Conservation (phyloP, 2,797 vertebrate species). For the Lepilemur septentrionalis region DNA sequence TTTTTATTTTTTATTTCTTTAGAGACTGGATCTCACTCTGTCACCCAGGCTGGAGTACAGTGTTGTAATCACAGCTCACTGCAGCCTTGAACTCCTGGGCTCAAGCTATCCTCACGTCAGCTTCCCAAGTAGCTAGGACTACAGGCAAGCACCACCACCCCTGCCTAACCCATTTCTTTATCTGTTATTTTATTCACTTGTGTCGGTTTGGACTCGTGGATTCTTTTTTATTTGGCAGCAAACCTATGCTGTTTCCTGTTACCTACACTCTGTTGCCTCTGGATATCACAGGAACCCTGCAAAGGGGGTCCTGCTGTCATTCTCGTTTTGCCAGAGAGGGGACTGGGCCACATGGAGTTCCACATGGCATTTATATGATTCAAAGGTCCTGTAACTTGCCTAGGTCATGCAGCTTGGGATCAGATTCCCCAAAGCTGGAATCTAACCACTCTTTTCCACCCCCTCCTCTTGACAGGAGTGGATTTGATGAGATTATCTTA, state of each 20-base stretch:
- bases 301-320: background rate
- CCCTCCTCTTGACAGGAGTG: background rate
- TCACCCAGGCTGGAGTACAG: background rate
- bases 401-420: background rate
- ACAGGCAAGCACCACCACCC: background rate
- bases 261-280: background rate
- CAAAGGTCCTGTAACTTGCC: background rate
- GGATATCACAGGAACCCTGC: background rate
- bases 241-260: background rate
- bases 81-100: background rate
- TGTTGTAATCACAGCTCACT: background rate
- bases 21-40: background rate
- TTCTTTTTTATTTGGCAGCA: background rate
- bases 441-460: background rate
- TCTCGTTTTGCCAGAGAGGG: background rate
- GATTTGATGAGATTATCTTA: background rate
- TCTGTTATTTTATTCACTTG: background rate
- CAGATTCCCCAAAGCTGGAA: background rate
- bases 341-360: background rate
- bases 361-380: background rate
- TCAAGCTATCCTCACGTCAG: background rate
- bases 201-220: background rate
- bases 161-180: background rate
- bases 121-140: background rate
- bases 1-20: background rate